These are phyloP conservation scores for Artemia sp. DNA, from an alignment of 2,888 invertebrate genomes.

Conservation along the genomic window DNA sequence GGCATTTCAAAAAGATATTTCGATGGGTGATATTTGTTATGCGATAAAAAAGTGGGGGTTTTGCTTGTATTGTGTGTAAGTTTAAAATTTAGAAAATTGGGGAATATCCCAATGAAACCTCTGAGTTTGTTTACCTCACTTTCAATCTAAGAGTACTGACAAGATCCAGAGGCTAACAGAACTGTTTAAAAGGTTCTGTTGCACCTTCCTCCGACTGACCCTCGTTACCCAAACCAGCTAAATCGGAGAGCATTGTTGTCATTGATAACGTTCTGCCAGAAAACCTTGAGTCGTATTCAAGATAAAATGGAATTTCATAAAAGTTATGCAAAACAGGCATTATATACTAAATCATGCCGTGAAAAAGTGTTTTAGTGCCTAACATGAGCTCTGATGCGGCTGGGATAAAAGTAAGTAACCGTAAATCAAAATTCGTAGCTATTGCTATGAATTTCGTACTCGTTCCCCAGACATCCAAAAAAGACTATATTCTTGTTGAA, in stretches of 20 bases:
- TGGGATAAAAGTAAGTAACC: too few species aligned
- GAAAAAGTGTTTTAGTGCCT: background rate
- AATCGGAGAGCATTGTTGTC: slow-evolving; percentile 6
- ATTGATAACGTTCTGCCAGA: slow-evolving; percentile 10
- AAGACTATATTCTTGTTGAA: too few species aligned
- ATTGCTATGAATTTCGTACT: too few species aligned
- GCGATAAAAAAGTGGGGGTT: slow-evolving; percentile 5
- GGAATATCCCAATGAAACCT: background rate
- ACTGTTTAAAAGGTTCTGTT: background rate
- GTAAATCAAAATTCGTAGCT: too few species aligned
- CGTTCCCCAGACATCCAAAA: too few species aligned
- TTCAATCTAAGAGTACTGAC: background rate
- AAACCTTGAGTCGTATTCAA: background rate
- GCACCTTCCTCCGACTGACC: slow-evolving; percentile 6
- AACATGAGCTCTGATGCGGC: background rate
- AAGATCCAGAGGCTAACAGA: background rate
- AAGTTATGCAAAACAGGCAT: background rate
- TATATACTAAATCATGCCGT: background rate
- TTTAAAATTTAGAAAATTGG: slow-evolving; percentile 10
- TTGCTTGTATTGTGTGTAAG: slow-evolving; percentile 5
- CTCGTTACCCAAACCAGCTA: slow-evolving; percentile 10
- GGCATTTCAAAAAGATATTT: background rate
- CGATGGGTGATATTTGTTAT: slow-evolving; percentile 6
- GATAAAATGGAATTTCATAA: background rate
- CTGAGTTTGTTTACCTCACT: slow-evolving; percentile 10